Evolutionary conservation across 2,113 vertebrate species (phyloP), one percentile per base, ranked within the genome.

Genomic region (Amia ocellicauda): DNA sequence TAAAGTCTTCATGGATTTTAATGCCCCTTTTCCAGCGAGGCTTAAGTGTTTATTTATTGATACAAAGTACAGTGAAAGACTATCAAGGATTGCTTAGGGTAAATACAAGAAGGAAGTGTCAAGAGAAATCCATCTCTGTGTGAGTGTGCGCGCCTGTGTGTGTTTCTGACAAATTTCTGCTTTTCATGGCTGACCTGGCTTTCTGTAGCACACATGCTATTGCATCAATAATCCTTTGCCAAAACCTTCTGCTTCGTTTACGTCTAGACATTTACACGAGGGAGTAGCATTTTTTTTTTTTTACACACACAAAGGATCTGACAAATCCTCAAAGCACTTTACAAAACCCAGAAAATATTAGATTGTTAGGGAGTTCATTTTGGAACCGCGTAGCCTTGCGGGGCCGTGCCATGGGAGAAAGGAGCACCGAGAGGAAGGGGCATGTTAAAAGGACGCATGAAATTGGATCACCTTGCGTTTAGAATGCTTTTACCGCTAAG

Each of bases 191-290:
- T 60, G 64, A 52, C 45, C 45, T 52, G 57, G 56, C 57, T 51
- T 60, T 42, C 29, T 66, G 29, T 22, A 29, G 20, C 2, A 45
- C 27, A 10, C 42, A 26, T 45, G 5, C 52, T 28, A 20, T 7
- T 41, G 19, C 55, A 53, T 59, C 28, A 59, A 41, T 66, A 52
- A 66, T 51, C 36, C 22, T 41, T 60, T 41, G 50, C 45, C 36
- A 60, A 67, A 60, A 42, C 26, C 49, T 60, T 23, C 63, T 40
- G 28, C 47, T 60, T 60, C 29, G 58, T 51, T 60, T 8, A 40
- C 52, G 47, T 67, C 64, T 43, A 67, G 64, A 61, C 26, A 17
- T 67, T 54, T 61, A 53, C 41, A 54, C 52, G 17, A 49, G 19
- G 51, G 58, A 28, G 49, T 23, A 52, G 26, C 36, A 24, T 58